A percentile compares a stretch with the other conserved stretches of the same genome.
Evolutionary conservation across 2,888 invertebrate genomes (phyloP).

Genomic region (Nebria brevicollis): DNA sequence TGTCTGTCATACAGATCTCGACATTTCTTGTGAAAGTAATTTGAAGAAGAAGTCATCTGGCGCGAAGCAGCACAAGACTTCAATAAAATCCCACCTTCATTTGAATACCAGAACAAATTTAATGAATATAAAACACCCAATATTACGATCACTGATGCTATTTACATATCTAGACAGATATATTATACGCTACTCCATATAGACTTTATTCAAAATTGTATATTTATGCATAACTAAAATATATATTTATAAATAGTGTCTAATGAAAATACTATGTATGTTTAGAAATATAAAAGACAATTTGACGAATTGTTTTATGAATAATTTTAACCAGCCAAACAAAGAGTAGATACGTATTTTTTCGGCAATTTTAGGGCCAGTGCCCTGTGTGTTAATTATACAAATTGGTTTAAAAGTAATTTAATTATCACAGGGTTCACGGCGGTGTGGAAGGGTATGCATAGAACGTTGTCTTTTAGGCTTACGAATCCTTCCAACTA

Average conservation of each 20-base stretch:
- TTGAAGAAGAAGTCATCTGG: slow-evolving; percentile 30
- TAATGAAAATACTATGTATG: no score
- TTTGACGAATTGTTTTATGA: background rate
- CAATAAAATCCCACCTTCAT: slow-evolving; percentile 25
- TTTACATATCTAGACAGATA: background rate
- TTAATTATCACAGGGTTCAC: background rate
- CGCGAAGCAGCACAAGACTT: background rate
- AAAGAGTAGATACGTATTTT: background rate
- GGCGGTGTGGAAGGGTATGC: background rate
- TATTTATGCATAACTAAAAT: no score
- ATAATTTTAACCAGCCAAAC: background rate
- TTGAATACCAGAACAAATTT: slow-evolving; percentile 44
- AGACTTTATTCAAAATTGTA: background rate
- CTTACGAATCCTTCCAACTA: slow-evolving; percentile 13
- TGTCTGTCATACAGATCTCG: background rate
- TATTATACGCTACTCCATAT: no score
- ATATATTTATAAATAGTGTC: no score
- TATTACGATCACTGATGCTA: slow-evolving; percentile 20
- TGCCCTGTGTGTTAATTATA: slow-evolving; percentile 6
- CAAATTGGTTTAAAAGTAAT: slow-evolving; percentile 18
- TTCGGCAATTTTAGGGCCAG: background rate
- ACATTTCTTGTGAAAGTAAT: slow-evolving; percentile 16
- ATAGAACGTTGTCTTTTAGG: background rate
- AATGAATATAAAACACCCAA: slow-evolving; percentile 43
- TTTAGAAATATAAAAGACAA: no score